Evolutionary conservation across 2,888 invertebrate species (phyloP), one percentile per base, ranked within the genome.

Genomic region (Spisula subtruncata): DNA sequence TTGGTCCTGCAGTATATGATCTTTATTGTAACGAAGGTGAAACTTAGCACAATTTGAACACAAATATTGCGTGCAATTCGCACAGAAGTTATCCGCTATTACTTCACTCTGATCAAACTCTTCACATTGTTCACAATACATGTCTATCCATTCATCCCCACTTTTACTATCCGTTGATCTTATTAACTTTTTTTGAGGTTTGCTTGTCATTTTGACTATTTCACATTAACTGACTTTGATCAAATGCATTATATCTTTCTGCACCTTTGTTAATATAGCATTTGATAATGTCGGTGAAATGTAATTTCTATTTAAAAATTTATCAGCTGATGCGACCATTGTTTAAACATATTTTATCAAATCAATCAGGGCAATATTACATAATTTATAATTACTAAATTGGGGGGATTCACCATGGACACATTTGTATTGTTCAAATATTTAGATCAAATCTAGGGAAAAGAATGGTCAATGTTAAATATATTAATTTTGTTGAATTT

Each of bases 91-190:
- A 0, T 25, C 46, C 20, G 83, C 66, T 56, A 46, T 35, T n/a
- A n/a, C 14, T 16, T 66, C 25, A 16, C 25, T 20, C 12, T 83
- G n/a, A 0, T 46, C 83, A 46, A 46, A 20, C 35, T 83, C 16
- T 46, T 46, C 25, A 66, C 83, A 83, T n/a, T 1, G 56, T 83
- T 83, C 83, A 66, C 60, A 83, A 41, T 25, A 83, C 83, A 83
- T 83, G 25, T 83, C 66, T 35, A 14, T 46, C 1, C 8, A 6
- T 60, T 83, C 60, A 66, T 60, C 83, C 12, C 75, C 75, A 16
- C 35, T 35, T 14, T 16, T 75, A 32, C 75, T 75, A 14, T 18
- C 4, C 18, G 32, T 32, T 10, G 75, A 75, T 32, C 0, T 16
- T n/a, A 66, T 25, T 25, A n/a, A 66, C 60, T 66, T n/a, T 2